Conservation (phyloP, 2,113 vertebrate species). For the Serilophus lunatus region DNA sequence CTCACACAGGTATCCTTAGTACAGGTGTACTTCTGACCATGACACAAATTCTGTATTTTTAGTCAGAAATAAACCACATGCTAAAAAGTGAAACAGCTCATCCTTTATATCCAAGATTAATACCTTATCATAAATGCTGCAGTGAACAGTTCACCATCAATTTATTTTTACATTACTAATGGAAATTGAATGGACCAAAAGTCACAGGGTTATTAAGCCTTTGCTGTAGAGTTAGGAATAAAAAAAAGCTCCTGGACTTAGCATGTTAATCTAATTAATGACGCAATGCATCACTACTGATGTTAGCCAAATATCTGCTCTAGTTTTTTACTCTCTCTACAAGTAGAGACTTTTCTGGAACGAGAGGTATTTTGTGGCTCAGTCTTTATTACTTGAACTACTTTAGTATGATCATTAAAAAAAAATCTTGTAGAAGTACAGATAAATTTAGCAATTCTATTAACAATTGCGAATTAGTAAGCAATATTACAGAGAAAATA, state of each 20-base stretch:
- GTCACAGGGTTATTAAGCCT: background rate
- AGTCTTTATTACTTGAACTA: background rate
- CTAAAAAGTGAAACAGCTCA: background rate
- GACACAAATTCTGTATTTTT: background rate
- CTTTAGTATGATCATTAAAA: background rate
- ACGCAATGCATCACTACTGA: fast-evolving
- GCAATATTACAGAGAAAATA: background rate
- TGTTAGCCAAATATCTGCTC: background rate
- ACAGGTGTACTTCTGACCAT: background rate
- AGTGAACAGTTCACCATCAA: background rate
- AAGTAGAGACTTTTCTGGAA: background rate
- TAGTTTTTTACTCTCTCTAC: background rate
- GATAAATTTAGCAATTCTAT: background rate
- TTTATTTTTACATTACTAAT: background rate
- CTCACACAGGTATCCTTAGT: background rate
- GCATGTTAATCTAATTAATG: background rate
- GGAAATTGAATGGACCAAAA: background rate
- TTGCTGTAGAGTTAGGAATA: background rate
- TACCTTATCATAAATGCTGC: background rate
- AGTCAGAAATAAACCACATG: background rate
- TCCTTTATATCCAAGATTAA: background rate
- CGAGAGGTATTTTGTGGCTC: background rate
- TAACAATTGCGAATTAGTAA: background rate
- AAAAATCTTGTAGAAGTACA: background rate
- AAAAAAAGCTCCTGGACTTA: background rate